Conservation (phyloP, 2,888 invertebrate genomes). For the Augochlorella aurata region DNA sequence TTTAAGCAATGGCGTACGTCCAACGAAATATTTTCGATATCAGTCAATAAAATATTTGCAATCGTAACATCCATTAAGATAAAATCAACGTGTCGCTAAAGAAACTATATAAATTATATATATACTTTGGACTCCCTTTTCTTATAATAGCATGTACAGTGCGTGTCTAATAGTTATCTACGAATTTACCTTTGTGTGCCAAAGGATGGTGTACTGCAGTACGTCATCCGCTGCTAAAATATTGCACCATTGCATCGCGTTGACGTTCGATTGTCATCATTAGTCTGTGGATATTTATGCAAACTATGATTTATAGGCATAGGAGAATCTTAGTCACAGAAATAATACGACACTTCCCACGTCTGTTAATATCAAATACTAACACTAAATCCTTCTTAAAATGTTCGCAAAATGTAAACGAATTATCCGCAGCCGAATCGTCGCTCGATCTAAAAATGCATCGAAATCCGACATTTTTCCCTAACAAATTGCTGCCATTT, state of each 20-base stretch:
- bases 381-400: neutral
- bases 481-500: neutral
- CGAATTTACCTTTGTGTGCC: neutral
- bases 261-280: neutral
- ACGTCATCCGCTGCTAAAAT: neutral
- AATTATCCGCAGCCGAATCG: too few species aligned
- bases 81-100: neutral
- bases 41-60: neutral
- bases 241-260: neutral
- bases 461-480: neutral
- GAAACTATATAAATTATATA: neutral
- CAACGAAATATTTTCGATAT: neutral
- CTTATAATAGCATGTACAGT: neutral
- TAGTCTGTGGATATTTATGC: neutral
- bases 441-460: neutral
- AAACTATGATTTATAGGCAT: neutral
- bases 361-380: too few species aligned
- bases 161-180: neutral
- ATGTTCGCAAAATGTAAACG: too few species aligned
- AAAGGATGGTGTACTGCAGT: neutral
- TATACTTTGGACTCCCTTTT: too few species aligned
- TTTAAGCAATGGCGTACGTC: neutral
- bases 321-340: neutral
- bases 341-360: neutral
- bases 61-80: neutral